Percentiles rank a stretch among this genome's conserved stretches.
Evolutionary conservation across 2,113 vertebrate species (phyloP).

Genomic region (Muscicapa adusta): DNA sequence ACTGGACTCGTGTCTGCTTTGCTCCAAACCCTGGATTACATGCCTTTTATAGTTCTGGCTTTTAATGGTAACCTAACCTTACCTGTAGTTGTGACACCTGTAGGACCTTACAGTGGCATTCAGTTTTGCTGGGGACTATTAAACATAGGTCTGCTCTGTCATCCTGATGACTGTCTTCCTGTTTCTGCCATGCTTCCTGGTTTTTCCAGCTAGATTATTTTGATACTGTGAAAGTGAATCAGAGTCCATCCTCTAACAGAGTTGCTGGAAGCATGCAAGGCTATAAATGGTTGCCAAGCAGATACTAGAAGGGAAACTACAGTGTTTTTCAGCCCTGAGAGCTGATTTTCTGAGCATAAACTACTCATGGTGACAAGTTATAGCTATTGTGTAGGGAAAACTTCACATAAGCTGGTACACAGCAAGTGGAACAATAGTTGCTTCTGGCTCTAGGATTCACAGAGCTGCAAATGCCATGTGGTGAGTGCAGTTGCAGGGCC

Average conservation of each 20-base stretch:
- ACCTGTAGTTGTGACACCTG: not conserved
- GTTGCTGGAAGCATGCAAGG: not conserved
- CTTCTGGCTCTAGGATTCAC: not conserved
- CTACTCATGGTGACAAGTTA: not conserved
- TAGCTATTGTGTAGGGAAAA: not conserved
- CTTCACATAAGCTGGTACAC: not conserved
- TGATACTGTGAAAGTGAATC: not conserved
- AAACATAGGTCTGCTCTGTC: not conserved
- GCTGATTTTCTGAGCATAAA: not conserved
- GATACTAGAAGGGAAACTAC: not conserved
- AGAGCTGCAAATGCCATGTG: not conserved
- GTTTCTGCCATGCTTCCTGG: not conserved
- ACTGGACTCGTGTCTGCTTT: not conserved
- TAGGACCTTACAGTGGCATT: not conserved
- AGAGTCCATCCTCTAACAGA: not conserved
- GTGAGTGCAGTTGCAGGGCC: not conserved
- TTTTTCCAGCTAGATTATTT: not conserved
- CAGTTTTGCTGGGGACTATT: not conserved
- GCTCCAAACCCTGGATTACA: not conserved
- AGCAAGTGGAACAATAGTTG: not conserved
- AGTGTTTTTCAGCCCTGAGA: not conserved
- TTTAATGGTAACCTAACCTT: not conserved
- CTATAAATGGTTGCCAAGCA: not conserved
- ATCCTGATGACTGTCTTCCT: not conserved
- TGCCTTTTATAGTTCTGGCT: not conserved